Percentiles rank a stretch among this genome's conserved stretches.
These are phyloP conservation scores for Hypolimnas misippus DNA, from an alignment of 2,888 invertebrate species.

Conservation along the genomic window DNA sequence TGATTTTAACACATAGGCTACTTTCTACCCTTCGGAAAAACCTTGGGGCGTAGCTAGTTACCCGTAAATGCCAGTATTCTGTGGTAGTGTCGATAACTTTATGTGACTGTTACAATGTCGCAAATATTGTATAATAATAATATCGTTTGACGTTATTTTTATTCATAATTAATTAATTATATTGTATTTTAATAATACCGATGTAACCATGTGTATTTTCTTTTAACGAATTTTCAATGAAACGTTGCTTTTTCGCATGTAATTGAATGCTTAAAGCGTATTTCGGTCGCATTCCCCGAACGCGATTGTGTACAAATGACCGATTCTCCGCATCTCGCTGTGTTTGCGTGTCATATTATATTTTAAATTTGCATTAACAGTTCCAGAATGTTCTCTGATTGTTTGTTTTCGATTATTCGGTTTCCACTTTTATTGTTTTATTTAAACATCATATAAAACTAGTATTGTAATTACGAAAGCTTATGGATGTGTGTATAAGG, in stretches of 20 bases:
- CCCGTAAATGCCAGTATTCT: no score
- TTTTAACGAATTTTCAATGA: slow-evolving; percentile 5
- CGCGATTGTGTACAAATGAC: slow-evolving; percentile 24
- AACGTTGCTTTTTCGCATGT: slow-evolving; percentile 14
- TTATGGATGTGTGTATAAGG: no score
- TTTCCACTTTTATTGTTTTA: slow-evolving; percentile 4
- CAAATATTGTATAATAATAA: no score
- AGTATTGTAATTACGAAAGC: neutral
- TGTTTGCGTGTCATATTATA: slow-evolving; percentile 22
- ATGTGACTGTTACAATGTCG: no score
- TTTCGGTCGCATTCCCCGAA: slow-evolving; percentile 23
- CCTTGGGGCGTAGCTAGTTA: no score
- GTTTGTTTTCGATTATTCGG: slow-evolving; percentile 15
- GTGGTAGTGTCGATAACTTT: no score
- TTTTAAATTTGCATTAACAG: slow-evolving; percentile 12
- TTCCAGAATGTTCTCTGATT: neutral
- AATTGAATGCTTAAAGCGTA: slow-evolving; percentile 23
- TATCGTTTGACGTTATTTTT: neutral
- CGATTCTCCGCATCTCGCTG: slow-evolving; percentile 31
- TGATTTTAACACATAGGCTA: no score
- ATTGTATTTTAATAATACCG: neutral
- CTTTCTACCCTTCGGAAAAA: no score
- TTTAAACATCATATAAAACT: neutral
- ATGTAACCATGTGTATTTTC: neutral
- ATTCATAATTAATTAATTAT: neutral